Evolutionary conservation across 2,113 vertebrate species (phyloP), one percentile per base, ranked within the genome.

Genomic region (Machaerirhynchus nigripectus): DNA sequence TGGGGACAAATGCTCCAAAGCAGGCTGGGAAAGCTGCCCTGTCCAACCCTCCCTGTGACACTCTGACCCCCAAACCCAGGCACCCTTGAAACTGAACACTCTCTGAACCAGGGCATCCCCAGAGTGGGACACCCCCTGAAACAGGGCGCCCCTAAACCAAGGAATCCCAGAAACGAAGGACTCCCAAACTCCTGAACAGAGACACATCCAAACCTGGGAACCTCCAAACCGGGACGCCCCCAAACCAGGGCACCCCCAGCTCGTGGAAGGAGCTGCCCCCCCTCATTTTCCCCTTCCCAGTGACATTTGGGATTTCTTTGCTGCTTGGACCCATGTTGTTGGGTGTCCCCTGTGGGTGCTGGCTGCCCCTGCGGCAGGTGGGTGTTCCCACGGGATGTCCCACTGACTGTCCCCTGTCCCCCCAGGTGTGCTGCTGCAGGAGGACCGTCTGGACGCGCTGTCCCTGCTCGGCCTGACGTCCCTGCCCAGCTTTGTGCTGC

Each of bases 401-500:
- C 4, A 2, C 68, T 63, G 65, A 93, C 46, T 9, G 60, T 75
- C 6, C n/a, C 53, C 28, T 39, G 69, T 30, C 57, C 93, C 60
- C 75, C 64, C 95, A 99, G 99, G 99, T 95, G 98, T 98, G 90
- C 97, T 99, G 88, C 98, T 99, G 31, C 99, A 99, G 97, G 99
- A 99, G 83, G 98, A 99, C 94, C 98, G 96, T 60, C 98, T 99
- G 97, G 98, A 99, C 2, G 99, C 99, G 0, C 98, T 99, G 80
- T 98, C 98, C 64, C 98, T 99, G 97, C 98, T 99, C 67, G 99
- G 99, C 80, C 97, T 99, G 97, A 99, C 99, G 85, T 99, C 99
- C 64, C 98, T 99, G 95, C 99, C 99, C 89, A 99, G 99, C 49
- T 99, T 99, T 85, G 99, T 98, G 97, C 99, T 99, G 97, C 97